Conservation (phyloP, 2,888 invertebrate genomes). For the Drosophila diplacantha region DNA sequence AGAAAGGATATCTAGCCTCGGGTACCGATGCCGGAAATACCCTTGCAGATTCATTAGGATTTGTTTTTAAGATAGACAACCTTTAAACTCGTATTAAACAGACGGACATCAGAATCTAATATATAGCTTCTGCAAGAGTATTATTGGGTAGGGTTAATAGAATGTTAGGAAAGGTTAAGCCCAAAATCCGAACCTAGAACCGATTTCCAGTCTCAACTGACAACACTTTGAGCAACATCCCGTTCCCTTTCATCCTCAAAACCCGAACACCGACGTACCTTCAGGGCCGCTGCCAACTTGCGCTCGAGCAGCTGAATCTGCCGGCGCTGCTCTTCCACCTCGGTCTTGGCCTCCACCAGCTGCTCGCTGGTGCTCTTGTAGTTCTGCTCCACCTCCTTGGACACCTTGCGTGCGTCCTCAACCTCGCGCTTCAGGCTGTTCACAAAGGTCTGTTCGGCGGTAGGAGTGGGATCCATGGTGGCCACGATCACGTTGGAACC, state of each 20-base stretch:
- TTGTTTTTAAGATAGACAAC: background rate
- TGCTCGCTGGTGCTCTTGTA: constrained; percentile 87
- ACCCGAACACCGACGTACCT: constrained; percentile 77
- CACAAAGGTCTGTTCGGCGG: constrained; percentile 83
- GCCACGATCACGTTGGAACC: constrained; percentile 75
- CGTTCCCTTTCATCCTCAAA: background rate
- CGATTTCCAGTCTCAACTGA: constrained; percentile 44
- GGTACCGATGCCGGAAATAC: constrained; percentile 13
- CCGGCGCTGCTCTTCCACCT: constrained; percentile 88
- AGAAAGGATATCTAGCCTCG: constrained; percentile 27
- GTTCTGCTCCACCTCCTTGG: constrained; percentile 89
- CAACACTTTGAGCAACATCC: constrained; percentile 55
- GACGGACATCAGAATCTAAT: background rate
- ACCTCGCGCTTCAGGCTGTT: constrained; percentile 85
- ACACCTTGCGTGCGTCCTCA: constrained; percentile 86
- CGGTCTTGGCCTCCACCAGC: constrained; percentile 85
- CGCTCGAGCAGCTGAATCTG: constrained; percentile 88
- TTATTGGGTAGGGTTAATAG: background rate
- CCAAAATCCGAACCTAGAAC: background rate
- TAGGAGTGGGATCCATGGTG: constrained; percentile 69
- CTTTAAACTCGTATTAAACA: background rate
- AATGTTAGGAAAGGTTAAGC: background rate
- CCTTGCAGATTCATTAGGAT: constrained; percentile 1
- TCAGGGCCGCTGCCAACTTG: constrained; percentile 84
- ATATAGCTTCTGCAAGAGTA: constrained; percentile 1